These are phyloP conservation scores for Podabrus alpinus DNA, from an alignment of 2,888 invertebrate species.

Conservation along the genomic window DNA sequence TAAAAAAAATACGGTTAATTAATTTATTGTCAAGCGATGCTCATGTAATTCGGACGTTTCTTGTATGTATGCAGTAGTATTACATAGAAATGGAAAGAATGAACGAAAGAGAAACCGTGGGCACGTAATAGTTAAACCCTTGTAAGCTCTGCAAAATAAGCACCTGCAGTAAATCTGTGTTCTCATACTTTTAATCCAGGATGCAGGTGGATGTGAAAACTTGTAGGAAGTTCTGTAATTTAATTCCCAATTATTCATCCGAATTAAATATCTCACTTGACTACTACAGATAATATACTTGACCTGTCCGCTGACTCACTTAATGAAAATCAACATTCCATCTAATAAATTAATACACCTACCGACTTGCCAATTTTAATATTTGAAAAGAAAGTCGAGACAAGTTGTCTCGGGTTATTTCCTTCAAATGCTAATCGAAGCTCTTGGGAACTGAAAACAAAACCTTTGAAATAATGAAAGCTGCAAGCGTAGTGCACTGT, in stretches of 20 bases:
- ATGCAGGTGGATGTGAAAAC: slow-evolving; percentile 6
- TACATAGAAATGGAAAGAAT: not conserved
- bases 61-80: no score
- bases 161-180: not conserved
- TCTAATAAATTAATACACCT: not conserved
- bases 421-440: not conserved
- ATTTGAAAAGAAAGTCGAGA: slow-evolving; percentile 12
- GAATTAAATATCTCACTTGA: not conserved
- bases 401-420: not conserved
- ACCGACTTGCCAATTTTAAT: not conserved
- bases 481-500: not conserved
- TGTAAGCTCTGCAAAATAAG: not conserved
- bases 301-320: not conserved
- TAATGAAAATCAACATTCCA: not conserved
- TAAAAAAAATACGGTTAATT: not conserved
- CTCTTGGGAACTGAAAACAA: not conserved
- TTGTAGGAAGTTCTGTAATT: slow-evolving; percentile 4
- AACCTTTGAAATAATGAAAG: slow-evolving; percentile 9
- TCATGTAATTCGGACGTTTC: not conserved
- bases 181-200: not conserved
- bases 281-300: not conserved
- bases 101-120: not conserved
- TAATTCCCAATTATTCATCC: slow-evolving; percentile 3
- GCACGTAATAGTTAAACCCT: not conserved
- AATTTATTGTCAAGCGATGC: not conserved